phyloP scores from a whole-genome alignment of 2,888 invertebrate species.

The Agrochola macilenta region DNA sequence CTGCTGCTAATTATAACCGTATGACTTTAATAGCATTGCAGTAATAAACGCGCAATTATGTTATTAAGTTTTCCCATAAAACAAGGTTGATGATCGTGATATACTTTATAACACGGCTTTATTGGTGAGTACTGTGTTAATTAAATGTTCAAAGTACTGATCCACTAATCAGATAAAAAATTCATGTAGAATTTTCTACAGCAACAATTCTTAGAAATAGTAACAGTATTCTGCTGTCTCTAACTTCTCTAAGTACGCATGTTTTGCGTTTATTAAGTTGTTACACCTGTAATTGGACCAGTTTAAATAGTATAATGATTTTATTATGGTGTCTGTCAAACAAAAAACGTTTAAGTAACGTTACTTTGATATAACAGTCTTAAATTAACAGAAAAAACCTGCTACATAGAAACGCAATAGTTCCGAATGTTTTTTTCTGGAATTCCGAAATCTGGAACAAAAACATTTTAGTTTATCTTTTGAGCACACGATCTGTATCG shows the following conservation, averaged over 20 bases:
- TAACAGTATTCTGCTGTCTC: constrained; percentile 25
- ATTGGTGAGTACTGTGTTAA: constrained; percentile 47
- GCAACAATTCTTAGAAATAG: constrained; percentile 26
- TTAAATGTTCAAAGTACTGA: constrained; percentile 42
- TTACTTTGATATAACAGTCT: constrained; percentile 34
- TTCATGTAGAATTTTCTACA: constrained; percentile 3
- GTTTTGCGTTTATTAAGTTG: constrained; percentile 45
- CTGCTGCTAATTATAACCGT: constrained; percentile 72
- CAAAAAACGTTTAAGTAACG: constrained; percentile 45
- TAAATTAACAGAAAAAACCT: constrained; percentile 40
- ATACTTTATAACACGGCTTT: constrained; percentile 60
- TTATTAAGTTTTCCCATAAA: constrained; percentile 72
- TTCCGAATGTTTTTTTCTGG: constrained; percentile 57
- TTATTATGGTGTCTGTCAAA: constrained; percentile 50
- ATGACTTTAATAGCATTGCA: constrained; percentile 71
- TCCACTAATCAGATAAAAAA: constrained; percentile 32
- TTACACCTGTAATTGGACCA: constrained; percentile 55
- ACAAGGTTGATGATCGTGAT: constrained; percentile 70
- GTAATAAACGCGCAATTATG: constrained; percentile 74
- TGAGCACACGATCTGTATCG: constrained; percentile 72
- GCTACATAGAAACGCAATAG: constrained; percentile 48
- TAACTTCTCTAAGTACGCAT: constrained; percentile 13
- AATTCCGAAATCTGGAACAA: constrained; percentile 70
- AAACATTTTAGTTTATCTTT: constrained; percentile 73
- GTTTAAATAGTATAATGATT: constrained; percentile 48